These are phyloP conservation scores for Agrotis exclamationis DNA, from an alignment of 2,888 invertebrate species.

Conservation along the genomic window DNA sequence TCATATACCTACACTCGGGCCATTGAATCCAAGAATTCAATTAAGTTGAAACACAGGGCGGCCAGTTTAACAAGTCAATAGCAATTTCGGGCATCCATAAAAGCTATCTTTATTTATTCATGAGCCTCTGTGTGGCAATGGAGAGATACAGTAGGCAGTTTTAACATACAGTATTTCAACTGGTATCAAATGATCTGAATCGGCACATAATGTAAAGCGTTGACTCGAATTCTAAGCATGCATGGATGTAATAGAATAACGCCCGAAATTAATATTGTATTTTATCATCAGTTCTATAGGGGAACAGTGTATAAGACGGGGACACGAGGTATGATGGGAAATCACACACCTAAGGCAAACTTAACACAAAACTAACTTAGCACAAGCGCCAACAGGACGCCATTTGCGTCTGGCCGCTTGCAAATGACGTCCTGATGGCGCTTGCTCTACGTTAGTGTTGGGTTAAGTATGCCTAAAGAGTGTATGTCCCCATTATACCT, in stretches of 20 bases:
- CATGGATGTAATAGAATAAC: neutral
- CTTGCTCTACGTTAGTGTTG: too few species aligned
- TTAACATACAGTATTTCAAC: neutral
- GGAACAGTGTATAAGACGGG: too few species aligned
- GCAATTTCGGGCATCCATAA: slow-evolving; percentile 43
- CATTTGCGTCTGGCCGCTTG: too few species aligned
- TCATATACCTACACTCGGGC: neutral
- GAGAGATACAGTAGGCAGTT: neutral
- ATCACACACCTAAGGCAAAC: too few species aligned
- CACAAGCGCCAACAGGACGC: too few species aligned
- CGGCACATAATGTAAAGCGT: neutral
- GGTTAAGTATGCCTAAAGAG: too few species aligned
- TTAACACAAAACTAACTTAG: too few species aligned
- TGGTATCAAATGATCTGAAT: neutral
- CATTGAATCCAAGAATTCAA: slow-evolving; percentile 34
- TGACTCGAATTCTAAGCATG: neutral
- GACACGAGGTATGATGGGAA: too few species aligned
- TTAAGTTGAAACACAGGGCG: slow-evolving; percentile 45
- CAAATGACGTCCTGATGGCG: too few species aligned
- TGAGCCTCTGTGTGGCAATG: slow-evolving; percentile 8
- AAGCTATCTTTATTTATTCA: slow-evolving; percentile 55
- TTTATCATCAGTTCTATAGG: too few species aligned
- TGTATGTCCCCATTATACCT: too few species aligned
- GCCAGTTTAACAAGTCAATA: slow-evolving; percentile 43
- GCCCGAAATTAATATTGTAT: too few species aligned